Conservation (phyloP, 2,888 invertebrate species). For the Drosophila incognita region DNA sequence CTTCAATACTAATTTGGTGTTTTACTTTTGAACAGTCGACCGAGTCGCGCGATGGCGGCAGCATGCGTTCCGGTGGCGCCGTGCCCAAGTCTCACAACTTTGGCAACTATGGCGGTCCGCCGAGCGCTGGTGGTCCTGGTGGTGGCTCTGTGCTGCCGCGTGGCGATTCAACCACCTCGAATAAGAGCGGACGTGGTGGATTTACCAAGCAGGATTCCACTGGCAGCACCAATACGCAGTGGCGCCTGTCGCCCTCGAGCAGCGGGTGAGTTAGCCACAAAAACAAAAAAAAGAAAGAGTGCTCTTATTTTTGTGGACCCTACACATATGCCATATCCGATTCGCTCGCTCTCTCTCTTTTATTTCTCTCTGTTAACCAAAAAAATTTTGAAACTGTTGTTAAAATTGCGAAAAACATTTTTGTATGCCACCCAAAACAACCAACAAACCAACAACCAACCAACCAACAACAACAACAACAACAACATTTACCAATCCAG, state of each 20-base stretch:
- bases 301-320: constrained; percentile 28
- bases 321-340: constrained; percentile 40
- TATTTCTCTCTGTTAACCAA: constrained; percentile 42
- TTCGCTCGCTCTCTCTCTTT: constrained; percentile 55
- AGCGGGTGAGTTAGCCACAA: constrained; percentile 83
- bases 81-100: constrained; percentile 95
- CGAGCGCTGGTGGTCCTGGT: constrained; percentile 86
- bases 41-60: constrained; percentile 80
- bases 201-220: constrained; percentile 89
- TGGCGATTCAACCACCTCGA: constrained; percentile 88
- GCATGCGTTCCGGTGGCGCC: constrained; percentile 84
- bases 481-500: constrained; percentile 66
- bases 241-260: constrained; percentile 85
- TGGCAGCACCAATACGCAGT: constrained; percentile 83
- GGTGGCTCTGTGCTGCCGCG: constrained; percentile 85
- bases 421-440: constrained; percentile 65
- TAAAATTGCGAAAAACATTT: constrained; percentile 68
- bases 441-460: constrained; percentile 33
- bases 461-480: constrained; percentile 39
- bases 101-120: constrained; percentile 90
- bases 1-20: neutral
- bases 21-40: constrained; percentile 61
- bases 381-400: constrained; percentile 55
- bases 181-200: constrained; percentile 88
- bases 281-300: neutral